phyloP scores from a whole-genome alignment of 2,888 invertebrate genomes.

The Rhingia campestris region DNA sequence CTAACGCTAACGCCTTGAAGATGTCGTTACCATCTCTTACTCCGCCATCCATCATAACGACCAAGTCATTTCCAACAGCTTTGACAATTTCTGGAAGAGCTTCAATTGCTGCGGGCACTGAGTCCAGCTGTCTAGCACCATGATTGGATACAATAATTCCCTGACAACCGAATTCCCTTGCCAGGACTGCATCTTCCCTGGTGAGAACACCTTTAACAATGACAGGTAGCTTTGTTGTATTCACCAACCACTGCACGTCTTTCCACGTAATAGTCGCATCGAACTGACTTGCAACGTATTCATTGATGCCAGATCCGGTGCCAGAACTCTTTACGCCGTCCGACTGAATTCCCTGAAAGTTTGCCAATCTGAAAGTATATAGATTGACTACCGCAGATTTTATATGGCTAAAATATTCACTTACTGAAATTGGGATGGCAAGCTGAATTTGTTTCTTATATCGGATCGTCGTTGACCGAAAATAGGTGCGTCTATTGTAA shows the following conservation, averaged over 20 bases:
- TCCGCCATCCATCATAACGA: slow-evolving; percentile 95
- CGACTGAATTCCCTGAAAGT: slow-evolving; percentile 86
- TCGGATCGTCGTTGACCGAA: slow-evolving; percentile 93
- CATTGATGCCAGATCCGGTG: slow-evolving; percentile 88
- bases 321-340: slow-evolving; percentile 77
- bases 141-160: slow-evolving; percentile 96
- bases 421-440: slow-evolving; percentile 90
- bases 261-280: slow-evolving; percentile 93
- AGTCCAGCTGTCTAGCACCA: slow-evolving; percentile 90
- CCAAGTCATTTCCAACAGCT: slow-evolving; percentile 88
- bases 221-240: slow-evolving; percentile 90
- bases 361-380: slow-evolving; percentile 86
- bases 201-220: slow-evolving; percentile 94
- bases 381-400: too few relatives aligned
- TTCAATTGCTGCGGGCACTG: slow-evolving; percentile 92
- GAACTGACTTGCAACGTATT: slow-evolving; percentile 90
- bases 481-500: slow-evolving; percentile 94
- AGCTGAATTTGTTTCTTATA: slow-evolving; percentile 90
- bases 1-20: slow-evolving; percentile 94
- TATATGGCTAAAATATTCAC: background rate
- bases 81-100: slow-evolving; percentile 90
- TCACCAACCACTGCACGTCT: slow-evolving; percentile 93
- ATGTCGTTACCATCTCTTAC: slow-evolving; percentile 92
- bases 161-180: slow-evolving; percentile 88
- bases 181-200: slow-evolving; percentile 92